Evolutionary conservation across 1,140 invertebrate species (phyloP).

Genomic region (Centruroides vittatus): DNA sequence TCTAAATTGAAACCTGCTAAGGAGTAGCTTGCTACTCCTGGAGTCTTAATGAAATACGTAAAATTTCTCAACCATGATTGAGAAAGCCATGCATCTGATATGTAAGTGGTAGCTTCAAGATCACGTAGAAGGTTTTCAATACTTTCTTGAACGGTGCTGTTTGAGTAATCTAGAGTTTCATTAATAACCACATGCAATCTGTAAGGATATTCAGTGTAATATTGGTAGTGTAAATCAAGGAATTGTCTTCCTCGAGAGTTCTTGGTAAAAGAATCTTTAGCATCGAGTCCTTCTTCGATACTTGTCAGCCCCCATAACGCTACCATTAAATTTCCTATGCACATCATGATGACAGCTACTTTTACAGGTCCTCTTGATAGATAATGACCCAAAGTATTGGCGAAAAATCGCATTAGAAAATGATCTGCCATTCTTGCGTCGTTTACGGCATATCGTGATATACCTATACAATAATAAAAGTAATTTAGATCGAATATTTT

Average conservation of each 20-base stretch:
- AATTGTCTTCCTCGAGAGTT: slow-evolving; percentile 83
- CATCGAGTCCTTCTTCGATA: slow-evolving; percentile 75
- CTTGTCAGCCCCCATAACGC: slow-evolving; percentile 74
- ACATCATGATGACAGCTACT: slow-evolving; percentile 55
- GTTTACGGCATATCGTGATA: too few relatives aligned
- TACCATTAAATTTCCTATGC: slow-evolving; percentile 60
- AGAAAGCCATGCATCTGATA: slow-evolving; percentile 49
- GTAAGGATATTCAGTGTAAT: slow-evolving; percentile 80
- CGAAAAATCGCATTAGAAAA: slow-evolving; percentile 70
- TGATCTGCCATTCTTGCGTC: slow-evolving; percentile 39
- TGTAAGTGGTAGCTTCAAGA: slow-evolving; percentile 65
- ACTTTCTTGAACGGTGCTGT: slow-evolving; percentile 54
- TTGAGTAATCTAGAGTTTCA: slow-evolving; percentile 70
- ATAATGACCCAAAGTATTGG: slow-evolving; percentile 56
- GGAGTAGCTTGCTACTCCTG: background rate
- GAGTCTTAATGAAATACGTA: background rate
- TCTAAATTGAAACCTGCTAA: slow-evolving; percentile 47
- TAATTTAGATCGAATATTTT: too few relatives aligned
- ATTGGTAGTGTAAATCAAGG: slow-evolving; percentile 72
- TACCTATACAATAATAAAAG: too few relatives aligned
- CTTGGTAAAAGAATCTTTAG: slow-evolving; percentile 63
- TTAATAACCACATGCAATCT: slow-evolving; percentile 71
- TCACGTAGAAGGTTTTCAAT: slow-evolving; percentile 61
- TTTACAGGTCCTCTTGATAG: slow-evolving; percentile 64
- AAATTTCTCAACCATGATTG: slow-evolving; percentile 78